Percentiles rank a stretch among this genome's conserved stretches.
Conservation (phyloP, 2,113 vertebrate species). For the Periophthalmodon schlosseri region DNA sequence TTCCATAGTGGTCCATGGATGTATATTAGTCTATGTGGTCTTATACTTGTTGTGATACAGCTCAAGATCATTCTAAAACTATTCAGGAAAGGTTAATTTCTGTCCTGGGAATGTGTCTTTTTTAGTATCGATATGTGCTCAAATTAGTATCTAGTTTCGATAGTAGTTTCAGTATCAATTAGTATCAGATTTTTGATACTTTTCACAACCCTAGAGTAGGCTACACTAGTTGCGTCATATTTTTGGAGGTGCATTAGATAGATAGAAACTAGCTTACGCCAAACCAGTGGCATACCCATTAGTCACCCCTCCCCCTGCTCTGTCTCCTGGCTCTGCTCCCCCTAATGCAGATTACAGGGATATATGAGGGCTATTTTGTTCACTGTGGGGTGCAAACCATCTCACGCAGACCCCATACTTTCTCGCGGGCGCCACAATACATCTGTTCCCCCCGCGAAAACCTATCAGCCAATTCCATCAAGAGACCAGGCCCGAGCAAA, state of each 20-base stretch:
- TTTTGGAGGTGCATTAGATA: conserved; percentile 53
- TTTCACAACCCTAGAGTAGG: too few relatives aligned
- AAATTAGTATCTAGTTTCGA: too few relatives aligned
- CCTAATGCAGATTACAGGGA: conserved; percentile 76
- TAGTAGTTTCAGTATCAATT: too few relatives aligned
- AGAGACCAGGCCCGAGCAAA: conserved; percentile 50
- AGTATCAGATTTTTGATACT: too few relatives aligned
- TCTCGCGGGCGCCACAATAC: conserved; percentile 66
- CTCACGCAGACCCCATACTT: conserved; percentile 65
- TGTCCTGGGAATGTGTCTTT: too few relatives aligned
- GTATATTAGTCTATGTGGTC: too few relatives aligned
- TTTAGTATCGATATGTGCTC: too few relatives aligned
- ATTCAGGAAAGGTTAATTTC: too few relatives aligned
- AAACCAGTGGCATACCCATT: conserved; percentile 71
- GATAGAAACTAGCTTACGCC: conserved; percentile 61
- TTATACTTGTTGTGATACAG: too few relatives aligned
- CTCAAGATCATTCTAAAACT: too few relatives aligned
- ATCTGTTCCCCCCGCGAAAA: conserved; percentile 68
- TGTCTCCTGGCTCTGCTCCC: conserved; percentile 64
- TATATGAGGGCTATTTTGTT: conserved; percentile 79
- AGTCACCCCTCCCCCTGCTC: conserved; percentile 71
- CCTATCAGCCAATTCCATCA: conserved; percentile 67
- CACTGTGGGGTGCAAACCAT: conserved; percentile 73
- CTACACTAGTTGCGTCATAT: not conserved
- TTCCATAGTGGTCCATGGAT: too few relatives aligned